Evolutionary conservation across 2,797 vertebrate genomes (phyloP).

Genomic region (Erpetoichthys calabaricus): DNA sequence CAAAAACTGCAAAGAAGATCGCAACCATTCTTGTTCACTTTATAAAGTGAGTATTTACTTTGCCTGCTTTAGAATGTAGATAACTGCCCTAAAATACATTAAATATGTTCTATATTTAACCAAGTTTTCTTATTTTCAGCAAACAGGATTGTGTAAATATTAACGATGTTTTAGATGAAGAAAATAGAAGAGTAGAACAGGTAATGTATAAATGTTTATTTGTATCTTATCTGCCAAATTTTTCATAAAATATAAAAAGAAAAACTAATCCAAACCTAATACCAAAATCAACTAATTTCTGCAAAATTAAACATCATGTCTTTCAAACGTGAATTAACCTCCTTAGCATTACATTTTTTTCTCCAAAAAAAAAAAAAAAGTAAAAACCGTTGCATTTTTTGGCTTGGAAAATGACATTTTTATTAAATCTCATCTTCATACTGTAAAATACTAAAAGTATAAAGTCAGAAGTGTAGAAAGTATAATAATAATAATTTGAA

Average conservation of each 20-base stretch:
- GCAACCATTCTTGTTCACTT: conserved; percentile 80
- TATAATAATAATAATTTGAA: too few species aligned
- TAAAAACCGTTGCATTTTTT: too few species aligned
- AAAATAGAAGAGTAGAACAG: conserved; percentile 67
- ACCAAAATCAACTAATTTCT: neutral
- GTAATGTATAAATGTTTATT: conserved; percentile 31
- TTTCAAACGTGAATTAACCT: too few species aligned
- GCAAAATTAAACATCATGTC: too few species aligned
- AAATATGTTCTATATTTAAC: neutral
- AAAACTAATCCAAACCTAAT: neutral
- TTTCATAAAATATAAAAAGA: neutral
- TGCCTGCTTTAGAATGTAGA: conserved; percentile 1
- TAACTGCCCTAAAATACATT: neutral
- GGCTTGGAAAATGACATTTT: too few species aligned
- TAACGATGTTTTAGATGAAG: conserved; percentile 79
- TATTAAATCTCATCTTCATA: too few species aligned
- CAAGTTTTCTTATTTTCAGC: conserved; percentile 37
- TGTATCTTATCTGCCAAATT: too few species aligned
- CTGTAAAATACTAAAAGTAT: too few species aligned
- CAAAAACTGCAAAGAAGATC: conserved; percentile 82
- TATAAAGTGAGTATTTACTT: conserved; percentile 61
- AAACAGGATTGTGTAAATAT: conserved; percentile 72
- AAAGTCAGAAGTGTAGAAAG: too few species aligned
- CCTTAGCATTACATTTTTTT: too few species aligned
- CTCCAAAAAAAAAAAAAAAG: too few species aligned